Base-by-base conservation (phyloP, 2,113 vertebrate genomes). In the Amphiprion ocellaris region DNA sequence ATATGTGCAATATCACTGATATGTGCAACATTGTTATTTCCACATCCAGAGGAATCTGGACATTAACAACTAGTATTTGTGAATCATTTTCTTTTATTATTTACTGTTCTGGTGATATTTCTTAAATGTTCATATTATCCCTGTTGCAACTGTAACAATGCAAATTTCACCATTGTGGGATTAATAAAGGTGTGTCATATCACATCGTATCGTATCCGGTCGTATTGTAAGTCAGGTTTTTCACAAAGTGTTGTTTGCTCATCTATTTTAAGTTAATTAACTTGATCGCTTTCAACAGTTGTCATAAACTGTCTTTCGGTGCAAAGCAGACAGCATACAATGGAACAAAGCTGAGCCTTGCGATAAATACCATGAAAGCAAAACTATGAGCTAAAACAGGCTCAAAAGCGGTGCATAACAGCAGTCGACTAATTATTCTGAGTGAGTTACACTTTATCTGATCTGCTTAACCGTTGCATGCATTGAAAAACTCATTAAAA, bases 401-500 rank as follows among this genome's bases (percentile, higher is more conserved):
- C 15, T 69, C 2, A 68, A 59, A 47, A 14, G 19, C 19, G 47
- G 7, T 6, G 2, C 11, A 33, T 7, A 64, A 12, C n/a, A 70
- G 11, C 49, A 41, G 23, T 39, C 17, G 5, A 19, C 14, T 50
- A 63, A 50, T 55, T 21, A 71, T 62, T 56, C 30, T 37, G 30
- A 11, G 52, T 6, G 8, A 58, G 62, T 67, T 26, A 24, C 0
- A 10, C 16, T 58, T 44, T 74, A 56, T 24, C 55, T 26, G 54
- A 26, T 72, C 37, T 11, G 46, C 3, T 79, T 39, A 66, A 61
- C 17, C 54, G 14, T 24, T 59, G n/a, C 16, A 64, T 21, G 8
- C 21, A 74, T 65, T 44, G 4, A 44, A 70, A 30, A 28, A 47
- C n/a, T 50, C 17, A 50, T 50, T 50, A 50, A 23, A 53, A 24